These are phyloP conservation scores for Lepas anatifera DNA, from an alignment of 2,888 invertebrate genomes.

Conservation along the genomic window DNA sequence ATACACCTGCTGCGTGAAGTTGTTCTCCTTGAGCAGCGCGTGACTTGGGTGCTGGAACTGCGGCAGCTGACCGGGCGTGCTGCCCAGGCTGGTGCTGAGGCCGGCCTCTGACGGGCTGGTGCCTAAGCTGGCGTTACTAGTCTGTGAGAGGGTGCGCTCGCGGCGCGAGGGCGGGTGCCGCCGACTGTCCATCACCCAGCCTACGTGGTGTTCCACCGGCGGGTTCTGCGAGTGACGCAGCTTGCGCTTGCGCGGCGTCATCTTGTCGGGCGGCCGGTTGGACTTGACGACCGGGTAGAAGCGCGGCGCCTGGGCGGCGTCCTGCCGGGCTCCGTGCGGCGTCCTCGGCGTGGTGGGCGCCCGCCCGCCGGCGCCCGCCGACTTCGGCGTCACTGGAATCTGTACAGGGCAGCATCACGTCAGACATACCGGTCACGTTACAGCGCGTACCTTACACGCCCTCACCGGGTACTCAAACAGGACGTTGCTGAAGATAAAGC, in stretches of 20 bases:
- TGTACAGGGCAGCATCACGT: constrained; percentile 52
- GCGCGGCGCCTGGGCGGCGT: constrained; percentile 48
- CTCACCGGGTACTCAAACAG: too few species aligned
- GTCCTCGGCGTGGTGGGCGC: constrained; percentile 50
- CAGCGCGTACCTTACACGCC: too few species aligned
- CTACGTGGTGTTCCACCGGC: constrained; percentile 45
- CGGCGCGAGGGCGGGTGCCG: constrained; percentile 44
- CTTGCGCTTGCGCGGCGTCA: constrained; percentile 67
- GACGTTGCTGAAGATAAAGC: too few species aligned
- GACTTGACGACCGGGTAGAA: constrained; percentile 94
- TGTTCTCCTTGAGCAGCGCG: constrained; percentile 83
- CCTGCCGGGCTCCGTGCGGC: constrained; percentile 67
- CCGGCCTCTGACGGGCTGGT: constrained; percentile 55
- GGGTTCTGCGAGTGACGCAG: constrained; percentile 81
- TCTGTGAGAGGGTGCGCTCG: not conserved
- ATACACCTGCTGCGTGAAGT: constrained; percentile 95
- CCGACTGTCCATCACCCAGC: constrained; percentile 91
- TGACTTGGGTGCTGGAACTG: constrained; percentile 94
- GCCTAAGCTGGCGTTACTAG: constrained; percentile 46
- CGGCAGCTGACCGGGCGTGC: constrained; percentile 71
- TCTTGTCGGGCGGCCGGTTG: constrained; percentile 35
- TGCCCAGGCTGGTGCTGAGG: constrained; percentile 59
- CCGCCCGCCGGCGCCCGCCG: constrained; percentile 46
- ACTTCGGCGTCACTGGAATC: constrained; percentile 71
- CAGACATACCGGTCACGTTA: too few species aligned